A percentile compares a stretch with the other conserved stretches of the same genome.
phyloP scores from a whole-genome alignment of 2,113 vertebrate genomes.

The Narcine bancroftii region DNA sequence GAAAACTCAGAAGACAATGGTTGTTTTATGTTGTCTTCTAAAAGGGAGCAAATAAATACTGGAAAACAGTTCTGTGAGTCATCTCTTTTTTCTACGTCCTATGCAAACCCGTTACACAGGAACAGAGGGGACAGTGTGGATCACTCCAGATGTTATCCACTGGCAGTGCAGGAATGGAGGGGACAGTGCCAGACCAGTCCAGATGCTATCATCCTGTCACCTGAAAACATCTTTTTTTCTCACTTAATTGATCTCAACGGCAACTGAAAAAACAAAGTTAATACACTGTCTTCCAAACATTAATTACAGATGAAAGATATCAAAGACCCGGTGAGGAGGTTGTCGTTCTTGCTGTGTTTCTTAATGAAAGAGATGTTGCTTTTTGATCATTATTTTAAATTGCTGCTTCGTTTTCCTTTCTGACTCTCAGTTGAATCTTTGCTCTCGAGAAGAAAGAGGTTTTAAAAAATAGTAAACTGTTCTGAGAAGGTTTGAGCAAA shows the following conservation, averaged over 20 bases:
- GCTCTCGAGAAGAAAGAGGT: no score
- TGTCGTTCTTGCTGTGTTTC: neutral
- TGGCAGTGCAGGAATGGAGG: neutral
- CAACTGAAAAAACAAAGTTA: constrained; percentile 22
- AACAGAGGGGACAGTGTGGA: no score
- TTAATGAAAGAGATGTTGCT: neutral
- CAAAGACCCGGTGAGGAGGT: neutral
- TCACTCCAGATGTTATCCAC: no score
- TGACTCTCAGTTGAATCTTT: neutral
- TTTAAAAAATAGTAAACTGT: neutral
- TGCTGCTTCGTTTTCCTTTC: neutral
- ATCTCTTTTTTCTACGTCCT: no score
- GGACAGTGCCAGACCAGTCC: neutral
- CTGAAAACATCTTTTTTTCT: neutral
- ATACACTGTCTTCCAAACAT: neutral
- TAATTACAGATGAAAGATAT: neutral
- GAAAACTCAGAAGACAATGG: no score
- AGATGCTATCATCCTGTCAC: neutral
- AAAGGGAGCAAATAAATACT: no score
- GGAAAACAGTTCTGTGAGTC: no score
- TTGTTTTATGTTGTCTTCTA: no score
- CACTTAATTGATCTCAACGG: neutral
- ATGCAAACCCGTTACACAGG: no score
- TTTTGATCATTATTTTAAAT: neutral
- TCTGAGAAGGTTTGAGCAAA: no score